Percentiles rank a stretch among this genome's conserved stretches.
phyloP scores from a whole-genome alignment of 1,140 invertebrate genomes.

The Helicorthomorpha holstii region DNA sequence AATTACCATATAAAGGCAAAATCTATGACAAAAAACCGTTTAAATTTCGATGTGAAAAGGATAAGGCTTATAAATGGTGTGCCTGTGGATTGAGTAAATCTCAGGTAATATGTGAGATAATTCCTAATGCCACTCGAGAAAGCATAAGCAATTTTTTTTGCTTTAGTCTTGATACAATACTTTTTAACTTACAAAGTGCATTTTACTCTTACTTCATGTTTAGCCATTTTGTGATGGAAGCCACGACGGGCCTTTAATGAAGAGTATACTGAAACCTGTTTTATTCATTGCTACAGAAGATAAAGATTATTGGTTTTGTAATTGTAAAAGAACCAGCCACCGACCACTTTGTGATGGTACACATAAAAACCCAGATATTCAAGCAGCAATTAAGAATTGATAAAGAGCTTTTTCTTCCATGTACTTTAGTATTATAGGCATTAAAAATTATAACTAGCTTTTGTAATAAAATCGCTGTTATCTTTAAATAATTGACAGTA shows the following conservation, averaged over 20 bases:
- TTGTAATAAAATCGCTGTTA: too few relatives aligned
- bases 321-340: slow-evolving; percentile 90
- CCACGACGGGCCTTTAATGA: slow-evolving; percentile 53
- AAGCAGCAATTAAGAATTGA: slow-evolving; percentile 26
- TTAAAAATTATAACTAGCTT: too few relatives aligned
- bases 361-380: slow-evolving; percentile 54
- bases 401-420: too few relatives aligned
- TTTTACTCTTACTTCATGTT: slow-evolving; percentile 14
- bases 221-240: slow-evolving; percentile 89
- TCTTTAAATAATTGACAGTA: too few relatives aligned
- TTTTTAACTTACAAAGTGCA: too few relatives aligned
- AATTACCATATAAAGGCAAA: slow-evolving; percentile 37
- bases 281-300: slow-evolving; percentile 66
- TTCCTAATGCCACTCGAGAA: too few relatives aligned
- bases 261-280: slow-evolving; percentile 41
- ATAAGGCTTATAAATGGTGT: slow-evolving; percentile 86
- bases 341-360: slow-evolving; percentile 96
- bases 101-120: too few relatives aligned
- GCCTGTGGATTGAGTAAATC: slow-evolving; percentile 75
- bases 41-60: slow-evolving; percentile 48
- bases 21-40: slow-evolving; percentile 82
- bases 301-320: slow-evolving; percentile 93
- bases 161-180: too few relatives aligned
- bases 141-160: too few relatives aligned
- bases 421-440: too few relatives aligned